phyloP scores from a whole-genome alignment of 2,888 invertebrate species.

The Melikaiella ostensackeni region DNA sequence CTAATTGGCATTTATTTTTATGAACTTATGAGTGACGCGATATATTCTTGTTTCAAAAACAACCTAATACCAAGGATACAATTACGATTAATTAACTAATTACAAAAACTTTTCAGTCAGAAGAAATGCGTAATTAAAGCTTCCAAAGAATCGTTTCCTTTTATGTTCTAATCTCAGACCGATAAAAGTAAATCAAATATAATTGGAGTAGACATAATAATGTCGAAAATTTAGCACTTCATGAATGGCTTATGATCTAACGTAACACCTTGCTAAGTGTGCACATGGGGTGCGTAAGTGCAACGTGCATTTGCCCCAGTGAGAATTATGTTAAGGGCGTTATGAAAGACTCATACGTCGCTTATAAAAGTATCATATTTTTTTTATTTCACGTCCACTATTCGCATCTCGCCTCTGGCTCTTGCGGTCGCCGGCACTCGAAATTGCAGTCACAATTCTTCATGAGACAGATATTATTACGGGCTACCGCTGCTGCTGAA shows the following conservation, averaged over 20 bases:
- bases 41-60: not conserved
- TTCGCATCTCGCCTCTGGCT: conserved; percentile 42
- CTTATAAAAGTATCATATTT: conserved; percentile 57
- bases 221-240: not conserved
- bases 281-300: conserved; percentile 5
- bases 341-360: conserved; percentile 62
- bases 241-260: not conserved
- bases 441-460: conserved; percentile 73
- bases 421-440: conserved; percentile 55
- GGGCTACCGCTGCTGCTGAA: conserved; percentile 52
- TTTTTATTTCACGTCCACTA: conserved; percentile 37
- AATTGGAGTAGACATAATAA: not conserved
- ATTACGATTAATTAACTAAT: not conserved
- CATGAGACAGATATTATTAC: conserved; percentile 70
- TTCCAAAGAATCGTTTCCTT: too few relatives aligned
- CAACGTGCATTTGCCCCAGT: conserved; percentile 12
- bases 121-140: not conserved
- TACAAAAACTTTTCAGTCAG: not conserved
- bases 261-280: not conserved
- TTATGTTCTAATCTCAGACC: too few relatives aligned
- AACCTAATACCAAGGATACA: not conserved
- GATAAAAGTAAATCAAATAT: not conserved
- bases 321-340: conserved; percentile 65
- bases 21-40: not conserved
- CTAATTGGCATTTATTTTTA: conserved; percentile 31